A percentile compares a stretch with the other conserved stretches of the same genome.
Conservation (phyloP, 2,113 vertebrate genomes). For the Macrotus californicus region DNA sequence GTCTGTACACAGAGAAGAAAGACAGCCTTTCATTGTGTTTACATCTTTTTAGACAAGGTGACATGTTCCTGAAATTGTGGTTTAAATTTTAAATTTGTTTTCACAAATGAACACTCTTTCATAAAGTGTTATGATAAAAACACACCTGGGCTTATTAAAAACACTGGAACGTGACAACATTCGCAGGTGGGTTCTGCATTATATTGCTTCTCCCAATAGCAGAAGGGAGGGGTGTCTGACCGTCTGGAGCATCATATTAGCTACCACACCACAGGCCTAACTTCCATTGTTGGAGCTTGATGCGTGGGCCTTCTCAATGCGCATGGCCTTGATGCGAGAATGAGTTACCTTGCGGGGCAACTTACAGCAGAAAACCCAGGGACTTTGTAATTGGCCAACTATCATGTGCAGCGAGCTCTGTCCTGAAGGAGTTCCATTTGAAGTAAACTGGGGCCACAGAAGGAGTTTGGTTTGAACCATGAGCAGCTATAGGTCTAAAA, state of each 20-base stretch:
- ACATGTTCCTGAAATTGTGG: constrained; percentile 1
- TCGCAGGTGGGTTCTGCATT: neutral
- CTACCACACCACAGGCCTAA: neutral
- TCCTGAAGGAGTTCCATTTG: neutral
- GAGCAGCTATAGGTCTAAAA: neutral
- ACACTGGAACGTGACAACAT: neutral
- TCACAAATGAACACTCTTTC: constrained; percentile 61
- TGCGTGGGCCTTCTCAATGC: fast-evolving
- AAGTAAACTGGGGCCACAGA: neutral
- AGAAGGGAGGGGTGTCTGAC: neutral
- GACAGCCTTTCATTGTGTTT: neutral
- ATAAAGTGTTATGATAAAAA: constrained; percentile 34
- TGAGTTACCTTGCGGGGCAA: neutral
- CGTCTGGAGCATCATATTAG: neutral
- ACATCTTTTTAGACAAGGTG: neutral
- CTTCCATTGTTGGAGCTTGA: neutral
- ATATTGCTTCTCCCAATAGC: neutral
- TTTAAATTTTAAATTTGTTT: constrained; percentile 40
- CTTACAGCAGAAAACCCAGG: neutral
- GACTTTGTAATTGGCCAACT: neutral
- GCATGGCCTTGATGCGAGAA: neutral
- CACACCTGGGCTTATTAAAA: neutral
- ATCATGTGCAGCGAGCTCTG: fast-evolving
- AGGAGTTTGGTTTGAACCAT: neutral
- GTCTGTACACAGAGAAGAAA: neutral